Evolutionary conservation across 2,888 invertebrate species (phyloP), one percentile per base, ranked within the genome.

Genomic region (Amaurobius ferox): DNA sequence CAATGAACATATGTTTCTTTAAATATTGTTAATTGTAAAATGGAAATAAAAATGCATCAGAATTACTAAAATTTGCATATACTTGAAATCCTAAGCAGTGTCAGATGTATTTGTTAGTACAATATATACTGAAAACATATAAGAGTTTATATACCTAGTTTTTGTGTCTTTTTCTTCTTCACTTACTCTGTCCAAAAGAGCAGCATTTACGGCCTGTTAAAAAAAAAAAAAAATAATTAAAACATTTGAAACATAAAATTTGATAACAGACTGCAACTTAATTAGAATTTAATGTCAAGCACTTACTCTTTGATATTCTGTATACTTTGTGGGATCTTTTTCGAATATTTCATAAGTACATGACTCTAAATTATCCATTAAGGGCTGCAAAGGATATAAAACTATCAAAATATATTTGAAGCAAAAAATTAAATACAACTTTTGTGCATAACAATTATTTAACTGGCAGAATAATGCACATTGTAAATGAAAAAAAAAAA

Each of bases 261-360:
- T n/a, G n/a, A n/a, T n/a, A n/a, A n/a, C n/a, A n/a, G n/a, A n/a
- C n/a, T n/a, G n/a, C n/a, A n/a, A n/a, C n/a, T n/a, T n/a, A n/a
- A n/a, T n/a, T n/a, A n/a, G n/a, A n/a, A n/a, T n/a, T n/a, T n/a
- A n/a, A n/a, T 44, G 44, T 44, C 13, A 7, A 13, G 28, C 19
- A 61, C 68, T 62, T 77, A 88, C 89, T 74, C 86, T 87, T 86
- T 89, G 88, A 91, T 97, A 97, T 86, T 95, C 94, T 79, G 94
- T 94, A 92, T 99, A 99, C 91, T 99, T 99, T 1, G 97, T 93
- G 13, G 97, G 97, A 93, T 99, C 99, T 91, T 96, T 96, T 92
- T 99, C 99, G 92, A 99, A 99, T 28, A 97, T 95, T 93, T 98
- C 98, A 91, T 99, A 99, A 0, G 98, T 98, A 90, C 96, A 95